Evolutionary conservation across 2,797 vertebrate species (phyloP), one percentile per base, ranked within the genome.

Genomic region (Propithecus perrieri): DNA sequence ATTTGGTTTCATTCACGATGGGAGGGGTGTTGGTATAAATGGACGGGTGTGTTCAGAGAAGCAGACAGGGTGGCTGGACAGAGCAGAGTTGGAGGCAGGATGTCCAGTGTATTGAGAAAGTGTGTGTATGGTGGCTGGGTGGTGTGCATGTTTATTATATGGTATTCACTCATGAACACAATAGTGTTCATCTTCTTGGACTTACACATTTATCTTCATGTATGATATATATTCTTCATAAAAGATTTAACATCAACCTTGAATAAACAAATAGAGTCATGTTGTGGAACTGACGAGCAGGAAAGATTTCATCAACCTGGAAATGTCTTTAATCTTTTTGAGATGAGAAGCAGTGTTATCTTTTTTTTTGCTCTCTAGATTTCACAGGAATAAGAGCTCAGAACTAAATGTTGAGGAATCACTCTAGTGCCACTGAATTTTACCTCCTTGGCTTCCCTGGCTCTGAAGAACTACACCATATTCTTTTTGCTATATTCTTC

Each of bases 361-460:
- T 89, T 18, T 57, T 26, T 20, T 26, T 81, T 80, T 80, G 48
- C 22, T 69, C 7, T 69, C 53, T 91, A 67, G 67, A 59, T 61
- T 69, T 75, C 30, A 85, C 33, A 46, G 43, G 46, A 61, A 26
- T 18, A 59, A 85, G 57, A 65, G 4, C 28, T 57, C 14, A 75
- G 10, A 24, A 35, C 65, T 76, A 67, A 61, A 89, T 95, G 85
- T 57, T 65, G 74, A 24, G 22, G 50, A 97, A 97, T 84, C 33
- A 78, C 33, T 91, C 76, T 63, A 84, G 53, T 48, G 63, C 78
- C 10, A 41, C 17, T 63, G 71, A 79, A 84, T 94, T 94, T 83
- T 91, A 72, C 87, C 91, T 93, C 1, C 46, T 93, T 83, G 94
- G 86, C 48, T 95, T 96, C 55, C 55, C 75, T 87, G 78, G 94